Conservation (phyloP, 2,888 invertebrate genomes). For the Drosophila rubida region DNA sequence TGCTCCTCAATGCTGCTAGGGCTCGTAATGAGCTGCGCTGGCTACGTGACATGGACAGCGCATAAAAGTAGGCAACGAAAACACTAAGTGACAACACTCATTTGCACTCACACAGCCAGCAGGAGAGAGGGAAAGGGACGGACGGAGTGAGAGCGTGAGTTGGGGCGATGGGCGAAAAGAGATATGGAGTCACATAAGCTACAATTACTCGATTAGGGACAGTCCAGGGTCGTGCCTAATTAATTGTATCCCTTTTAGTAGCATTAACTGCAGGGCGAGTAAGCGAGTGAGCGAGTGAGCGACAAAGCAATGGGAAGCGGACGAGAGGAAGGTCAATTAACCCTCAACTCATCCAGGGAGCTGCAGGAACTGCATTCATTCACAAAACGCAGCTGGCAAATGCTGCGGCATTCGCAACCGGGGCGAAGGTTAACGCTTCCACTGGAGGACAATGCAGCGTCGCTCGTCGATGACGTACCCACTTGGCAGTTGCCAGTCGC, state of each 20-base stretch:
- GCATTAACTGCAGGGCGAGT: background rate
- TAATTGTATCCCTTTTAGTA: constrained; percentile 48
- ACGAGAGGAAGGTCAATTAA: background rate
- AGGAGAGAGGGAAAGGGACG: background rate
- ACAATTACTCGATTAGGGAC: constrained; percentile 46
- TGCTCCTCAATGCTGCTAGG: constrained; percentile 27
- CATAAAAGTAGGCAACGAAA: constrained; percentile 44
- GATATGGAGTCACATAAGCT: constrained; percentile 11
- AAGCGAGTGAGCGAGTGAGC: background rate
- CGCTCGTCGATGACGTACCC: constrained; percentile 63
- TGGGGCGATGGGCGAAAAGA: background rate
- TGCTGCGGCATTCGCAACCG: constrained; percentile 53
- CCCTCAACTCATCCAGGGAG: constrained; percentile 3
- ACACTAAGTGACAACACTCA: constrained; percentile 32
- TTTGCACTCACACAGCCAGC: constrained; percentile 1
- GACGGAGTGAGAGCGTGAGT: too few relatives aligned
- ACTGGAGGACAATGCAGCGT: constrained; percentile 52
- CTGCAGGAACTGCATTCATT: constrained; percentile 2
- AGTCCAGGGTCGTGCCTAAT: constrained; percentile 31
- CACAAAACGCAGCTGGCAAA: constrained; percentile 13
- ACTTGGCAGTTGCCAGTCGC: constrained; percentile 26
- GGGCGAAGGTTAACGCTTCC: constrained; percentile 73
- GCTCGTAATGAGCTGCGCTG: constrained; percentile 35
- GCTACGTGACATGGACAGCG: constrained; percentile 41
- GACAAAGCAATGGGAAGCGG: too few relatives aligned